Percentiles rank a stretch among this genome's conserved stretches.
These are phyloP conservation scores for Leptopilina syphax DNA, from an alignment of 2,888 invertebrate genomes.

Conservation along the genomic window DNA sequence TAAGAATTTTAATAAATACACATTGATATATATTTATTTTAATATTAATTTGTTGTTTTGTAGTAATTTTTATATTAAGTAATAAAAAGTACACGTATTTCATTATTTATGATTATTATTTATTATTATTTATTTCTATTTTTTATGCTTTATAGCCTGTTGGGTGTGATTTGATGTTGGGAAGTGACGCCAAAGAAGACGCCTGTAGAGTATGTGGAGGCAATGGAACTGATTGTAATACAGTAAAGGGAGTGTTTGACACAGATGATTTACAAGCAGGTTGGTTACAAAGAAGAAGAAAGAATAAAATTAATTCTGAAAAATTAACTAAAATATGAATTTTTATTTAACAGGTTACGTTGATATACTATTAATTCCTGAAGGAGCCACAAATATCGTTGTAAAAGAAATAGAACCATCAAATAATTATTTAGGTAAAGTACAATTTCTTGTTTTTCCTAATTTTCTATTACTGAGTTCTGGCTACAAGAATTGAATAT, in stretches of 20 bases:
- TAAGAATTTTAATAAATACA: too few species aligned
- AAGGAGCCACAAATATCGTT: slow-evolving; percentile 93
- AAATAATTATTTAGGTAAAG: slow-evolving; percentile 91
- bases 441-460: not conserved
- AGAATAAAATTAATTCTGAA: not conserved
- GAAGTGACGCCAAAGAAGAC: slow-evolving; percentile 91
- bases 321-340: not conserved
- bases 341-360: slow-evolving; percentile 86
- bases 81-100: too few species aligned
- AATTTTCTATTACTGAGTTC: too few species aligned
- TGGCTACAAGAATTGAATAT: too few species aligned
- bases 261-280: slow-evolving; percentile 86
- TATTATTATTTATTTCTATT: too few species aligned
- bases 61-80: too few species aligned
- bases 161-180: slow-evolving; percentile 96
- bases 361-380: slow-evolving; percentile 92
- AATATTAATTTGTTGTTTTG: too few species aligned
- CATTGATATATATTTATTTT: too few species aligned
- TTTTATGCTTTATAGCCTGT: slow-evolving; percentile 82
- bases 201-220: slow-evolving; percentile 96
- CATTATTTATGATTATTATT: too few species aligned
- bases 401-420: slow-evolving; percentile 89
- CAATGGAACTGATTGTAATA: slow-evolving; percentile 91
- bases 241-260: slow-evolving; percentile 84
- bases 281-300: slow-evolving; percentile 73